A percentile compares a stretch with the other conserved stretches of the same genome.
Conservation (phyloP, 2,797 vertebrate genomes). For the Bradypus variegatus region DNA sequence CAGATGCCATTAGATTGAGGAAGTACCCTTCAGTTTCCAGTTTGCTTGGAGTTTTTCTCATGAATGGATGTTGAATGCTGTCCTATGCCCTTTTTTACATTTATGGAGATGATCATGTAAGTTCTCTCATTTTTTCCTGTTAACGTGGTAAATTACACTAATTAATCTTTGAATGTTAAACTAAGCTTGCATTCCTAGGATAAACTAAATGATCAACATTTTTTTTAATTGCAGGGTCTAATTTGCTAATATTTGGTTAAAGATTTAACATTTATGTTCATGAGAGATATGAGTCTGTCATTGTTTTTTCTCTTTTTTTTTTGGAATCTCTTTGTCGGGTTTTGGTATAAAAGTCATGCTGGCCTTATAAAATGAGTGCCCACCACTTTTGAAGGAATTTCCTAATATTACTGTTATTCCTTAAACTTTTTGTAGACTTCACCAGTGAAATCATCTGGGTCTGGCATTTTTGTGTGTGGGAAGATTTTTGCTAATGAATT, state of each 20-base stretch:
- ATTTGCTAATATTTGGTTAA: constrained; percentile 1
- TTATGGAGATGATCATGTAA: neutral
- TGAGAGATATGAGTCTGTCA: neutral
- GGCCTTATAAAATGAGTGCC: neutral
- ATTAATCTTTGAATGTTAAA: neutral
- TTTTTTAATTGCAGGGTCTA: neutral
- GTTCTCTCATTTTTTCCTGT: neutral
- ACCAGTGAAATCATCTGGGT: neutral
- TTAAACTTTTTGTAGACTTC: neutral
- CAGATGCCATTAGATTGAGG: neutral
- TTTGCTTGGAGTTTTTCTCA: neutral
- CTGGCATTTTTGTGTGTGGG: neutral
- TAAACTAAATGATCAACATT: neutral
- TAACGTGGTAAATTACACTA: neutral
- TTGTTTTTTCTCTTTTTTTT: neutral
- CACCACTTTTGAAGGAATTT: neutral
- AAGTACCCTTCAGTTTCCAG: neutral
- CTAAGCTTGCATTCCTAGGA: neutral
- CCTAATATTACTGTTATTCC: neutral
- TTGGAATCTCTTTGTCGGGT: neutral
- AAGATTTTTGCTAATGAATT: constrained; percentile 8
- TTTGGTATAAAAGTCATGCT: neutral
- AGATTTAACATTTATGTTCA: neutral
- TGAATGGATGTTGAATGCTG: neutral
- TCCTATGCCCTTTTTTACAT: neutral